Conservation (phyloP, 2,113 vertebrate genomes). For the Carassius auratus region DNA sequence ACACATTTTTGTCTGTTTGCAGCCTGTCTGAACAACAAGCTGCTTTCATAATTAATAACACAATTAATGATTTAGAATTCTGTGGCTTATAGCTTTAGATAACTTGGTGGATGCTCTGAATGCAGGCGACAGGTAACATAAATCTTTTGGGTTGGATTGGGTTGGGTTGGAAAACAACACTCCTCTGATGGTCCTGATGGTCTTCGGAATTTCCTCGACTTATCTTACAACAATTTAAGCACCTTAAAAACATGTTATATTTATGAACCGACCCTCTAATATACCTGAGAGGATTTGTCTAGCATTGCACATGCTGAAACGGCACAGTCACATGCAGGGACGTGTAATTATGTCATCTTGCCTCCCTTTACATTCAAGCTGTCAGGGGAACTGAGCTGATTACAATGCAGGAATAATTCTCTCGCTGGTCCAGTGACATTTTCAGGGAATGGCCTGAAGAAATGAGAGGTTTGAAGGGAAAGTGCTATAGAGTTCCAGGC, state of each 20-base stretch:
- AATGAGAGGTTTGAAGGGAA: conserved; percentile 39
- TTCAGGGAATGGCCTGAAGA: conserved; percentile 62
- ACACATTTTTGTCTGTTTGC: conserved; percentile 42
- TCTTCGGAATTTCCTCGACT: conserved; percentile 69
- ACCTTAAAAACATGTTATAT: conserved; percentile 65
- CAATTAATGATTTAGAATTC: conserved; percentile 64
- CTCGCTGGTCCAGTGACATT: conserved; percentile 50
- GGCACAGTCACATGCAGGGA: conserved; percentile 63
- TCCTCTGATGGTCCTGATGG: conserved; percentile 6
- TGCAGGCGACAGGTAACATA: conserved; percentile 65
- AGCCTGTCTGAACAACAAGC: conserved; percentile 64
- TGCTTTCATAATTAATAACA: conserved; percentile 64
- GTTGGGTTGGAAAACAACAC: conserved; percentile 32
- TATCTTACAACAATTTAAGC: conserved; percentile 72
- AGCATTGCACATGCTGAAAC: conserved; percentile 73
- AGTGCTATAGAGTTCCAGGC: background rate
- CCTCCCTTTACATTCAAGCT: conserved; percentile 70
- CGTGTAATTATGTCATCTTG: conserved; percentile 76
- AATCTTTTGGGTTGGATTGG: conserved; percentile 57
- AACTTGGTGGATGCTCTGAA: conserved; percentile 61
- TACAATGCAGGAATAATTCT: conserved; percentile 69
- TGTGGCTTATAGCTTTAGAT: conserved; percentile 48
- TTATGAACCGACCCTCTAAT: conserved; percentile 64
- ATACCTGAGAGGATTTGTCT: conserved; percentile 73
- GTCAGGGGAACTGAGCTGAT: conserved; percentile 67